These are phyloP conservation scores for Mallotus villosus DNA, from an alignment of 2,797 vertebrate genomes.

Conservation along the genomic window DNA sequence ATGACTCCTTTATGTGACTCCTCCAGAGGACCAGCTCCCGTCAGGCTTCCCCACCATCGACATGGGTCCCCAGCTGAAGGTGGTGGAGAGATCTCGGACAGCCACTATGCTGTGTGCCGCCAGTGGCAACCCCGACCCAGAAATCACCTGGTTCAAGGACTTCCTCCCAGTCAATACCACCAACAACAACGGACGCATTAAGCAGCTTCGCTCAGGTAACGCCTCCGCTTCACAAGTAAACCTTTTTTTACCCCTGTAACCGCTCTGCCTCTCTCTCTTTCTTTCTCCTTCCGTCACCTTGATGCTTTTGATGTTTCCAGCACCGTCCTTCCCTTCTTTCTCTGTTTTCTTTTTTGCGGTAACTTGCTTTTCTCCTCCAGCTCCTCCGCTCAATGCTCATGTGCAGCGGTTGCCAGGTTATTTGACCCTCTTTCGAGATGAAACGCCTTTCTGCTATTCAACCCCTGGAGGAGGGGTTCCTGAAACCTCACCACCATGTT, in stretches of 20 bases:
- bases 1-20: slow-evolving; percentile 12
- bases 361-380: slow-evolving; percentile 59
- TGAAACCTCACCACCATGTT: neutral
- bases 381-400: slow-evolving; percentile 49
- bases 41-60: slow-evolving; percentile 96
- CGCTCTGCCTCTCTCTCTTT: no score
- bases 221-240: slow-evolving; percentile 7
- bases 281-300: slow-evolving; percentile 42
- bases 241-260: slow-evolving; percentile 1
- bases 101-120: slow-evolving; percentile 99
- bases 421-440: neutral
- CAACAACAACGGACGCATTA: slow-evolving; percentile 96
- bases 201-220: slow-evolving; percentile 86
- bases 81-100: slow-evolving; percentile 96
- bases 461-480: neutral
- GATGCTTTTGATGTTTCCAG: slow-evolving; percentile 30
- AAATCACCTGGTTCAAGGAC: slow-evolving; percentile 99
- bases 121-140: slow-evolving; percentile 96
- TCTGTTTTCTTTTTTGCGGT: slow-evolving; percentile 40
- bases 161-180: slow-evolving; percentile 96
- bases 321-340: slow-evolving; percentile 14
- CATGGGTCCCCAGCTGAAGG: slow-evolving; percentile 98
- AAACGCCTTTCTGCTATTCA: neutral
- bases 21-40: slow-evolving; percentile 93
- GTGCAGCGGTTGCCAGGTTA: slow-evolving; percentile 44